phyloP scores from a whole-genome alignment of 2,113 vertebrate species.

The Sinocyclocheilus rhinocerous region DNA sequence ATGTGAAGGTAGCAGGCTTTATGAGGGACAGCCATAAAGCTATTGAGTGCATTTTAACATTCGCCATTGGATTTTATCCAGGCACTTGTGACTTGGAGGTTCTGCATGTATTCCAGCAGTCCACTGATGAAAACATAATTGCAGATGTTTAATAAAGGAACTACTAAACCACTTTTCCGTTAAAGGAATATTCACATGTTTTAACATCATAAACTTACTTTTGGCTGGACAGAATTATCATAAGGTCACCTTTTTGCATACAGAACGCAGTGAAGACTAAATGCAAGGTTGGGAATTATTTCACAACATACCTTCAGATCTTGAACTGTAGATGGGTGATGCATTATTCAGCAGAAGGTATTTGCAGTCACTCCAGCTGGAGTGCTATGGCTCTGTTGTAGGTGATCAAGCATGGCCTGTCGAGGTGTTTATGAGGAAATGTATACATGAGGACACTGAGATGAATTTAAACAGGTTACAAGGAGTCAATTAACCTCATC shows the following conservation, averaged over 20 bases:
- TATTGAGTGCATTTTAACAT: neutral
- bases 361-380: conserved; percentile 4
- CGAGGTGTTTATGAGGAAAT: conserved; percentile 38
- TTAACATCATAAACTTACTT: neutral
- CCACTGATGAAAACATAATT: neutral
- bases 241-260: neutral
- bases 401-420: conserved; percentile 40
- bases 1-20: conserved; percentile 35
- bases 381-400: neutral
- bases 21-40: neutral
- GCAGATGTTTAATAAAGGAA: neutral
- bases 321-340: neutral
- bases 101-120: neutral
- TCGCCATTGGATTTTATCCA: neutral
- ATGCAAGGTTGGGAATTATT: neutral
- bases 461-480: conserved; percentile 36
- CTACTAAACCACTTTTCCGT: neutral
- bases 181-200: neutral
- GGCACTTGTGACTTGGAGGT: neutral
- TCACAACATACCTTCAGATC: neutral
- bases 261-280: neutral
- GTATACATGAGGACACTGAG: conserved; percentile 16
- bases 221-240: neutral
- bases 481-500: conserved; percentile 18
- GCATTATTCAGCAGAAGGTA: conserved; percentile 37